A percentile compares a stretch with the other conserved stretches of the same genome.
phyloP scores from a whole-genome alignment of 2,113 vertebrate genomes.

The Zosterops japonicus region DNA sequence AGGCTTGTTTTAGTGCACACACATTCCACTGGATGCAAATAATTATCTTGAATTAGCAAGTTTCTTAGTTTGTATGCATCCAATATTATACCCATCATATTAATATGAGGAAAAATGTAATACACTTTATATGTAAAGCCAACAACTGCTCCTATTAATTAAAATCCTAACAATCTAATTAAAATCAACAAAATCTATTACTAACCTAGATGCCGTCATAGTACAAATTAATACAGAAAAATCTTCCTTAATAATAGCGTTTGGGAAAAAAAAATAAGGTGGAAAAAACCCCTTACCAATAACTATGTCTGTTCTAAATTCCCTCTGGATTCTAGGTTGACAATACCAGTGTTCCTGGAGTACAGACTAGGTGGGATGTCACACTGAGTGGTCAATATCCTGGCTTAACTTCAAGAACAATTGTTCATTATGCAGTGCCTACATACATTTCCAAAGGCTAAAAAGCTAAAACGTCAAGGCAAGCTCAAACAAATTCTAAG shows the following conservation, averaged over 20 bases:
- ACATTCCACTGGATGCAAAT: not conserved
- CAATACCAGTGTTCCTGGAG: not conserved
- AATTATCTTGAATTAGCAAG: not conserved
- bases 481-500: not conserved
- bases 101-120: not conserved
- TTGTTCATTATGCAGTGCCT: not conserved
- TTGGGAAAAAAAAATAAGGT: fast-evolving
- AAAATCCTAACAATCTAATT: not conserved
- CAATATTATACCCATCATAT: not conserved
- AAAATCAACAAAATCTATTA: not conserved
- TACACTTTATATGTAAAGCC: not conserved
- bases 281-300: not conserved
- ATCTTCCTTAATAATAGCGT: not conserved
- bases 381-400: not conserved
- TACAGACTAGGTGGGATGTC: not conserved
- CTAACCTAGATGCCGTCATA: not conserved
- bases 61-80: not conserved
- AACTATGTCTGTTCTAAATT: not conserved
- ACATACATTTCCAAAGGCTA: not conserved
- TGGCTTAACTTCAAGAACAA: not conserved
- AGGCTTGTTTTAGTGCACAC: not conserved
- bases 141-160: not conserved
- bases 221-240: not conserved
- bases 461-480: not conserved
- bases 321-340: not conserved